A percentile compares a stretch with the other conserved stretches of the same genome.
Conservation (phyloP, 2,888 invertebrate species). For the Schizaphis graminum region DNA sequence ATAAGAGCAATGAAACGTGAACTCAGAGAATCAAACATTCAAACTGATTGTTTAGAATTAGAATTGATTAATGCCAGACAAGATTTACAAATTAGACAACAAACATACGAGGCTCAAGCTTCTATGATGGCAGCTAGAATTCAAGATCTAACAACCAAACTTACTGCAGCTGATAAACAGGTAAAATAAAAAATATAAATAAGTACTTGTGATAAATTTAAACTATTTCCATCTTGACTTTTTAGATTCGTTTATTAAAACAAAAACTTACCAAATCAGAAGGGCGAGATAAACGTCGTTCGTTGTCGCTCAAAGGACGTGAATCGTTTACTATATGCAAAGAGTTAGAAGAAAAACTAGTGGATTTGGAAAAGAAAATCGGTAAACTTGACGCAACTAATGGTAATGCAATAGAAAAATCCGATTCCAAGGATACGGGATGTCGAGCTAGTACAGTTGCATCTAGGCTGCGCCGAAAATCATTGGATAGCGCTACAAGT, state of each 20-base stretch:
- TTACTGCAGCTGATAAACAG: constrained; percentile 86
- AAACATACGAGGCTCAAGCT: constrained; percentile 79
- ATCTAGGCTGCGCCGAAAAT: constrained; percentile 79
- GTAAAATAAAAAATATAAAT: constrained; percentile 71
- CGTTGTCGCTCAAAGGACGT: constrained; percentile 83
- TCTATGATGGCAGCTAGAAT: constrained; percentile 86
- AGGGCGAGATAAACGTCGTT: constrained; percentile 83
- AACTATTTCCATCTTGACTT: constrained; percentile 43
- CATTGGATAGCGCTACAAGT: constrained; percentile 79
- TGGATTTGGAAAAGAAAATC: constrained; percentile 85
- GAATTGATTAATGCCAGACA: constrained; percentile 83
- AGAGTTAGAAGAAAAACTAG: constrained; percentile 87
- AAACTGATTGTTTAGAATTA: constrained; percentile 84
- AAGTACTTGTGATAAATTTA: background rate
- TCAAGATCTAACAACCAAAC: constrained; percentile 85
- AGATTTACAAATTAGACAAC: constrained; percentile 78
- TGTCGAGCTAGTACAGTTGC: constrained; percentile 71
- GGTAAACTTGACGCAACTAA: constrained; percentile 77
- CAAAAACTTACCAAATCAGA: constrained; percentile 85
- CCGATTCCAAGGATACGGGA: constrained; percentile 73
- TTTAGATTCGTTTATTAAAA: constrained; percentile 77
- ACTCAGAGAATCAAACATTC: constrained; percentile 83
- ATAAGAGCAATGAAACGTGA: constrained; percentile 87
- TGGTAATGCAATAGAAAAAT: constrained; percentile 72
- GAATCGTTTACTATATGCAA: constrained; percentile 84